These are phyloP conservation scores for Lucilia sericata DNA, from an alignment of 1,140 invertebrate genomes.

Conservation along the genomic window DNA sequence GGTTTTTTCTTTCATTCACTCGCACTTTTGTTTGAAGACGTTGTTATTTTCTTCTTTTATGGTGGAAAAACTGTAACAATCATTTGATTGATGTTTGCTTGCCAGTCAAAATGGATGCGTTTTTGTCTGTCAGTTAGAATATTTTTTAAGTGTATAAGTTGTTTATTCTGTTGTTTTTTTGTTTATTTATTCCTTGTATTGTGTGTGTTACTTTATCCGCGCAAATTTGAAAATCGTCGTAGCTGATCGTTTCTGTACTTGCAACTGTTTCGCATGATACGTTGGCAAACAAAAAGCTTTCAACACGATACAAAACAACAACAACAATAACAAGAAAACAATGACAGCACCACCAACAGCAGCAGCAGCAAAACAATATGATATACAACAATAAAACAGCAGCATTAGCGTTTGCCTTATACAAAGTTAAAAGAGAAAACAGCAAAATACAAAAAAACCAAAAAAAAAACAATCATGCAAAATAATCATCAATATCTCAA, in stretches of 20 bases:
- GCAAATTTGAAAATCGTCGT: slow-evolving; percentile 57
- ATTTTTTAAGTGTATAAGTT: background rate
- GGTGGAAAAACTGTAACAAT: too few relatives aligned
- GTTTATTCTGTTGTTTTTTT: slow-evolving; percentile 13
- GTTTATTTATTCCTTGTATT: slow-evolving; percentile 8
- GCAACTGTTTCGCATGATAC: slow-evolving; percentile 65
- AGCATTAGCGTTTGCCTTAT: background rate
- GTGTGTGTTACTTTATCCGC: slow-evolving; percentile 51
- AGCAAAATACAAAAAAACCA: background rate
- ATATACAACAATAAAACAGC: slow-evolving; percentile 13
- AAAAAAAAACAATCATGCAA: slow-evolving; percentile 37
- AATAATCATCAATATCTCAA: slow-evolving; percentile 32
- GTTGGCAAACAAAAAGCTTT: slow-evolving; percentile 65
- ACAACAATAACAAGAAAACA: slow-evolving; percentile 19
- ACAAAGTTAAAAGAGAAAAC: background rate
- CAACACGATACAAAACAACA: slow-evolving; percentile 45
- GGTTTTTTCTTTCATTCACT: slow-evolving; percentile 32
- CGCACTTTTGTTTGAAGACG: slow-evolving; percentile 15
- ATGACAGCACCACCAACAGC: background rate
- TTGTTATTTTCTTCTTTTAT: too few relatives aligned
- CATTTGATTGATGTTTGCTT: slow-evolving; percentile 30
- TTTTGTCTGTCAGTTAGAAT: background rate
- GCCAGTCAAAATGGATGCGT: background rate
- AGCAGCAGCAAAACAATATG: slow-evolving; percentile 26
- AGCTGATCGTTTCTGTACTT: slow-evolving; percentile 67